phyloP scores from a whole-genome alignment of 2,888 invertebrate genomes.

The Trissonchulus latispiculum region DNA sequence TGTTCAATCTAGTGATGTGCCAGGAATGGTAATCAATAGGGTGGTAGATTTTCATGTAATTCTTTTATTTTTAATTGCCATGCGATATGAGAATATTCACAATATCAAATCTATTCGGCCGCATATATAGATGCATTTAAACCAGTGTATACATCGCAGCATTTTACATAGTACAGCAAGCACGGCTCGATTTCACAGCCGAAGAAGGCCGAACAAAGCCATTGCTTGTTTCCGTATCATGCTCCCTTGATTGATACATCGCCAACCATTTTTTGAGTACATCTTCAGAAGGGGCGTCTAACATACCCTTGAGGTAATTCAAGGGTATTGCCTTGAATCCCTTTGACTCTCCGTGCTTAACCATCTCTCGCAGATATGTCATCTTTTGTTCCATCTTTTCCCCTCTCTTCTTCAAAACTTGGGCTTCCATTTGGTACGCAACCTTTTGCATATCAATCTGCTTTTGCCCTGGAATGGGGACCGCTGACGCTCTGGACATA shows the following conservation, averaged over 20 bases:
- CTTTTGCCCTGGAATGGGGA: slow-evolving; percentile 13
- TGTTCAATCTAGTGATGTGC: too few species aligned
- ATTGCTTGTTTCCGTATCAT: background rate
- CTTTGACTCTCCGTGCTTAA: slow-evolving; percentile 39
- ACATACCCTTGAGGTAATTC: slow-evolving; percentile 38
- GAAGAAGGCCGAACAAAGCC: background rate
- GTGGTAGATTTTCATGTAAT: too few species aligned
- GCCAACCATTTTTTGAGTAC: slow-evolving; percentile 35
- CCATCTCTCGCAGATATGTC: slow-evolving; percentile 38
- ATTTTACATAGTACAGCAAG: too few species aligned
- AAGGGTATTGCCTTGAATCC: slow-evolving; percentile 38
- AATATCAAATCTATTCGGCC: too few species aligned
- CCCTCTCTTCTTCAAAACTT: slow-evolving; percentile 34
- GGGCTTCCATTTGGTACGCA: slow-evolving; percentile 11
- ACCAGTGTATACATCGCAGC: too few species aligned
- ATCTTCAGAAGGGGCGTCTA: slow-evolving; percentile 38
- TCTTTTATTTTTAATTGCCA: too few species aligned
- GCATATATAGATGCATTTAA: too few species aligned
- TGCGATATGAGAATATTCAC: too few species aligned
- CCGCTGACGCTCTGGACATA: slow-evolving; percentile 33
- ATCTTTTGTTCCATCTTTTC: slow-evolving; percentile 41
- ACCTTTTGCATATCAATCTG: background rate
- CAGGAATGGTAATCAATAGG: too few species aligned
- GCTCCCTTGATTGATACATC: background rate
- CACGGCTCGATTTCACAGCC: too few species aligned